A percentile compares a stretch with the other conserved stretches of the same genome.
Evolutionary conservation across 2,888 invertebrate genomes (phyloP).

Genomic region (Metalampra italica): DNA sequence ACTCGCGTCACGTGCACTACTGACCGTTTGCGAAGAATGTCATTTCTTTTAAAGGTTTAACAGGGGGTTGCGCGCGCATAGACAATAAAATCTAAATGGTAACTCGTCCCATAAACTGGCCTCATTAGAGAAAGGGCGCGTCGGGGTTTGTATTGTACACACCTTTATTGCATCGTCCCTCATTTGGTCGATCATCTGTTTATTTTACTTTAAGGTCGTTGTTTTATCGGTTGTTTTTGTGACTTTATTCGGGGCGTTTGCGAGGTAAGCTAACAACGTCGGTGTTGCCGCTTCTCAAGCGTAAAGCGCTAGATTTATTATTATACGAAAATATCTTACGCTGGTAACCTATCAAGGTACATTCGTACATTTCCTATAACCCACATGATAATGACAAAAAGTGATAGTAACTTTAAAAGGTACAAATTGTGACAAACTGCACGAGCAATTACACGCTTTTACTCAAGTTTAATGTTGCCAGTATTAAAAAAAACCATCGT

Average conservation of each 20-base stretch:
- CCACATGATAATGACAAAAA: too few species aligned
- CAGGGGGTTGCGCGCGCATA: conserved; percentile 70
- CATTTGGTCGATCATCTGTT: conserved; percentile 69
- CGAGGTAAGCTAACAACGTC: conserved; percentile 44
- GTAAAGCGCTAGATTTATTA: too few species aligned
- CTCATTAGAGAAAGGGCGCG: conserved; percentile 75
- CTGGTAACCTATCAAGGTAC: too few species aligned
- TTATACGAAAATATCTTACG: too few species aligned
- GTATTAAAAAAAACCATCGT: too few species aligned
- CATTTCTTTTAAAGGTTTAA: conserved; percentile 57
- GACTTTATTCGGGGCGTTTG: conserved; percentile 41
- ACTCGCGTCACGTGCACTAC: conserved; percentile 46
- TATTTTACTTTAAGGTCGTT: conserved; percentile 69
- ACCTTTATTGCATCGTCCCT: conserved; percentile 64
- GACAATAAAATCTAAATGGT: conserved; percentile 68
- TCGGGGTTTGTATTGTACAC: conserved; percentile 53
- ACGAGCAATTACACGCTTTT: too few species aligned
- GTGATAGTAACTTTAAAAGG: too few species aligned
- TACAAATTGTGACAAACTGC: too few species aligned
- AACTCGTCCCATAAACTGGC: conserved; percentile 67
- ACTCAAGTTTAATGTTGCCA: too few species aligned
- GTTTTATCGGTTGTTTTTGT: conserved; percentile 62
- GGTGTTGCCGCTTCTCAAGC: conserved; percentile 9
- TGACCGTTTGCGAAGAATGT: conserved; percentile 40
- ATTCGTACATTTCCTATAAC: too few species aligned